Conservation (phyloP, 2,797 vertebrate species). For the Melanotaenia pygmaea region DNA sequence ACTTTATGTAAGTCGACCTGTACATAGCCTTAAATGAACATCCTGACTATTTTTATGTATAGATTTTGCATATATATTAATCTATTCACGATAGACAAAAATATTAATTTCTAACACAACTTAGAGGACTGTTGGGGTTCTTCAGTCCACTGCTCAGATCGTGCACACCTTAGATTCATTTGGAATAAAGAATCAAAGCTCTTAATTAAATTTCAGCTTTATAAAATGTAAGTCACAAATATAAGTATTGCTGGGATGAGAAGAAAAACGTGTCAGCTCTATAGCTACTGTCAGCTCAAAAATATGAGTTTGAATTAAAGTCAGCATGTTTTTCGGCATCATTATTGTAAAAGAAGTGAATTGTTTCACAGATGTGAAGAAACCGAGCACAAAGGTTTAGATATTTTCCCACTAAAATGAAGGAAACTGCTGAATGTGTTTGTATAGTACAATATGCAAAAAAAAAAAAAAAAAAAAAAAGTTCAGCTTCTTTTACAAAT, state of each 20-base stretch:
- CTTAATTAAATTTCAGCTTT: conserved; percentile 22
- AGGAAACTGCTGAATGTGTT: conserved; percentile 25
- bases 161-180: background rate
- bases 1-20: conserved; percentile 25
- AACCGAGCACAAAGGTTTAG: conserved; percentile 4
- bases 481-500: conserved; percentile 32
- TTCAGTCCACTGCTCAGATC: background rate
- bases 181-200: conserved; percentile 33
- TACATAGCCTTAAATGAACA: background rate
- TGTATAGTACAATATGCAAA: conserved; percentile 13
- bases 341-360: conserved; percentile 32
- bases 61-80: conserved; percentile 1
- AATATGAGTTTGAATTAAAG: conserved; percentile 24
- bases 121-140: background rate
- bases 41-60: background rate
- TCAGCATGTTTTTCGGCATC: conserved; percentile 6
- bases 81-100: background rate
- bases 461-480: conserved; percentile 34
- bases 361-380: conserved; percentile 15
- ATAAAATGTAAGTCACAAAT: conserved; percentile 30
- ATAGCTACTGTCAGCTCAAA: conserved; percentile 27
- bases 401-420: conserved; percentile 22
- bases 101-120: conserved; percentile 1
- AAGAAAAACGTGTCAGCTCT: conserved; percentile 29
- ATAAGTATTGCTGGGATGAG: conserved; percentile 10